These are phyloP conservation scores for Therioaphis trifolii DNA, from an alignment of 2,888 invertebrate genomes.

Conservation along the genomic window DNA sequence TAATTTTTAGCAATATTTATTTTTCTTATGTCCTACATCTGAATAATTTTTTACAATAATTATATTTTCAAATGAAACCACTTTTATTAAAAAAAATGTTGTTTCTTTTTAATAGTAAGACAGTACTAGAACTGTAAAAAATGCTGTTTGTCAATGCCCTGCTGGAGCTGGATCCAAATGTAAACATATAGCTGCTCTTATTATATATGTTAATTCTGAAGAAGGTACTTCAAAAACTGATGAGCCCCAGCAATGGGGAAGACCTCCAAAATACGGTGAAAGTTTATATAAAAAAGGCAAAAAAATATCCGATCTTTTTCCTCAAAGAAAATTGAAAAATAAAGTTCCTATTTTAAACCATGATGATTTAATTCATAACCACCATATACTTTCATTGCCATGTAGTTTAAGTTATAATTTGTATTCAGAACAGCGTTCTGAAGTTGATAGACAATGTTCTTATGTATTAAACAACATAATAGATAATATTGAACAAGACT, in stretches of 20 bases:
- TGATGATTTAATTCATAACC: neutral
- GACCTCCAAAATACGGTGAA: neutral
- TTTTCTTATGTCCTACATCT: too few species aligned
- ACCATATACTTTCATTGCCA: neutral
- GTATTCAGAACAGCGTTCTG: neutral
- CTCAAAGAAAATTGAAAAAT: too few species aligned
- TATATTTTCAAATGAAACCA: too few species aligned
- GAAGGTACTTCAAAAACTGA: conserved; percentile 10
- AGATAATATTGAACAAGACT: neutral
- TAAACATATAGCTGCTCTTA: neutral
- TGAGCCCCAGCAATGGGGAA: neutral
- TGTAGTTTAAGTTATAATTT: too few species aligned
- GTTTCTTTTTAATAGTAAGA: neutral
- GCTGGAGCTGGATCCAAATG: neutral
- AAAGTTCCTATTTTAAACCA: neutral
- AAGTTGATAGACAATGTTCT: neutral
- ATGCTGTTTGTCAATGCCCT: neutral
- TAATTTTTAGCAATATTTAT: too few species aligned
- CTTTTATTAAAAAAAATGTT: too few species aligned
- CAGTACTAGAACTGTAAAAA: neutral
- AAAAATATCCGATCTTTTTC: neutral
- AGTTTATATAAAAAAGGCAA: neutral
- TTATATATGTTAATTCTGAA: conserved; percentile 12
- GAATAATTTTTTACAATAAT: too few species aligned
- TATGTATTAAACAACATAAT: neutral